A percentile compares a stretch with the other conserved stretches of the same genome.
These are phyloP conservation scores for Pandemis heparana DNA, from an alignment of 2,888 invertebrate species.

Conservation along the genomic window DNA sequence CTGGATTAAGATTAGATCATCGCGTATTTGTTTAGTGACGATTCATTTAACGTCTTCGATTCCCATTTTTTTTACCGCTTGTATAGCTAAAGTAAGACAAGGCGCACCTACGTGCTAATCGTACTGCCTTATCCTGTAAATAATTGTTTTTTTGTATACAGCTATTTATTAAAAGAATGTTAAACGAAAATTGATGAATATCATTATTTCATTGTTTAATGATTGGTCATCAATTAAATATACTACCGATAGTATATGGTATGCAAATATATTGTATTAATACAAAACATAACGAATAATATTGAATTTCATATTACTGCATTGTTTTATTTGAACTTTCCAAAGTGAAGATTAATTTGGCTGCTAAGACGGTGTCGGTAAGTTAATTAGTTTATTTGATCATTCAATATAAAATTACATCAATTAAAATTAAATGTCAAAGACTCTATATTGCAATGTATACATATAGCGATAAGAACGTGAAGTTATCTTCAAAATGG, in stretches of 20 bases:
- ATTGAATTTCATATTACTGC: slow-evolving; percentile 84
- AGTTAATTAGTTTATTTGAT: too few relatives aligned
- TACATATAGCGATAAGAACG: too few relatives aligned
- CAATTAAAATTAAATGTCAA: too few relatives aligned
- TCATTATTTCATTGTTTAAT: slow-evolving; percentile 84
- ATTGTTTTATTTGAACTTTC: slow-evolving; percentile 67
- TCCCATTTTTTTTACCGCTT: slow-evolving; percentile 81
- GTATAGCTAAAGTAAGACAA: slow-evolving; percentile 82
- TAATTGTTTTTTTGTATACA: slow-evolving; percentile 86
- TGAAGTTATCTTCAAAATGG: too few relatives aligned
- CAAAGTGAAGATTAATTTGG: neutral
- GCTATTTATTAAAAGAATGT: slow-evolving; percentile 86
- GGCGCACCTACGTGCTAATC: slow-evolving; percentile 83
- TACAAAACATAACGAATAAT: slow-evolving; percentile 86
- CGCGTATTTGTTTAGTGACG: slow-evolving; percentile 70
- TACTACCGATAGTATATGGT: slow-evolving; percentile 84
- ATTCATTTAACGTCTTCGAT: slow-evolving; percentile 72
- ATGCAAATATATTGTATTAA: slow-evolving; percentile 85
- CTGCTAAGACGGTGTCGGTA: too few relatives aligned
- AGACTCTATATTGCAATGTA: too few relatives aligned
- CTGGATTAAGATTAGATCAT: slow-evolving; percentile 75
- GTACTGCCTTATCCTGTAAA: slow-evolving; percentile 85
- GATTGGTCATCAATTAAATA: slow-evolving; percentile 82
- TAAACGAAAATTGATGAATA: slow-evolving; percentile 82
- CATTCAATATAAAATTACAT: too few relatives aligned